These are phyloP conservation scores for Eurypyga helias DNA, from an alignment of 2,113 vertebrate species.

Conservation along the genomic window DNA sequence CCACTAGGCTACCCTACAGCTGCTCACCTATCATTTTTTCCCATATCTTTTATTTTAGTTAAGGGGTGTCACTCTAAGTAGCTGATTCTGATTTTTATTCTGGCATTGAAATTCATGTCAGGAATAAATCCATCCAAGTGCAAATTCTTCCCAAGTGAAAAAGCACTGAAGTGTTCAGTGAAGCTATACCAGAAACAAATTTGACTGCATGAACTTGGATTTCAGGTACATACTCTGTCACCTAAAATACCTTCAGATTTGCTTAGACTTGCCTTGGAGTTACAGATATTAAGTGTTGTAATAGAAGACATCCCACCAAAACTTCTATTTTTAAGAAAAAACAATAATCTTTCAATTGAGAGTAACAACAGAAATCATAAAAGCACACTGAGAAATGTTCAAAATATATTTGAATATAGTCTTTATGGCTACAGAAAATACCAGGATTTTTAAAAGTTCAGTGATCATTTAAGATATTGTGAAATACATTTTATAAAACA, in stretches of 20 bases:
- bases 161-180: not conserved
- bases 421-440: not conserved
- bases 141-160: not conserved
- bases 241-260: not conserved
- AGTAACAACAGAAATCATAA: not conserved
- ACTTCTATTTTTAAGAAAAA: not conserved
- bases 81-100: not conserved
- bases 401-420: not conserved
- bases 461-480: not conserved
- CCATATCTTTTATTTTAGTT: not conserved
- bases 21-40: not conserved
- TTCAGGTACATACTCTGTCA: not conserved
- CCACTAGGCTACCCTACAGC: fast-evolving
- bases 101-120: not conserved
- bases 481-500: not conserved
- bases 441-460: not conserved
- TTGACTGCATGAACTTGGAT: not conserved
- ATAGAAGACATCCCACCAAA: not conserved
- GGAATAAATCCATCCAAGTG: not conserved
- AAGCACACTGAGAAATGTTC: not conserved
- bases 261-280: not conserved
- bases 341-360: not conserved
- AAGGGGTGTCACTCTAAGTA: not conserved
- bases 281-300: not conserved
- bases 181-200: not conserved